phyloP scores from a whole-genome alignment of 2,888 invertebrate species.

The Hydroisotoma schaefferi region DNA sequence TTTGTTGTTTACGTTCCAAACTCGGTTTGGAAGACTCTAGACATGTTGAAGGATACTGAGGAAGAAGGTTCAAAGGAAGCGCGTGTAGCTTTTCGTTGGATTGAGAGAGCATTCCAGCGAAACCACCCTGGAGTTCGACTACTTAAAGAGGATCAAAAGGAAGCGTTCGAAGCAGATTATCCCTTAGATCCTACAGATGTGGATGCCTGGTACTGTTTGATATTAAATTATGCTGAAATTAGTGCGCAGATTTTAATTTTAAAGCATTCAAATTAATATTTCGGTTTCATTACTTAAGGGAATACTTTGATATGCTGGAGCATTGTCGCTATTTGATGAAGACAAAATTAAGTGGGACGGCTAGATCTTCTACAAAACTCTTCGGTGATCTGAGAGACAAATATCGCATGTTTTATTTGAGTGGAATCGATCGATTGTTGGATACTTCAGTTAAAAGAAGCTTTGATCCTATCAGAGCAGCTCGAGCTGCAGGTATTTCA shows the following conservation, averaged over 20 bases:
- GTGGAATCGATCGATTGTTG: constrained; percentile 31
- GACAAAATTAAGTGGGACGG: neutral
- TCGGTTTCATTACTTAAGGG: constrained; percentile 19
- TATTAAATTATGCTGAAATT: neutral
- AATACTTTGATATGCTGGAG: constrained; percentile 41
- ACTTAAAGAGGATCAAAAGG: constrained; percentile 23
- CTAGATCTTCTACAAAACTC: constrained; percentile 8
- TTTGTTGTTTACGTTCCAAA: constrained; percentile 32
- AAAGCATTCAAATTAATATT: neutral
- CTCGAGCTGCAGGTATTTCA: constrained; percentile 33
- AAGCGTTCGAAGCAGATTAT: constrained; percentile 24
- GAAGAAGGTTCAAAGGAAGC: constrained; percentile 33
- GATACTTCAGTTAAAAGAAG: constrained; percentile 21
- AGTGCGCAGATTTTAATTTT: too few relatives aligned
- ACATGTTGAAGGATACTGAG: constrained; percentile 41
- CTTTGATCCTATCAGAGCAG: constrained; percentile 37
- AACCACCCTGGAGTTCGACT: constrained; percentile 37
- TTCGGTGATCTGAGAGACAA: constrained; percentile 43
- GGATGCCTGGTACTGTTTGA: constrained; percentile 19
- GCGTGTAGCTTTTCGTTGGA: constrained; percentile 33
- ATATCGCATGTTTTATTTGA: constrained; percentile 39
- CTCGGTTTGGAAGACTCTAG: constrained; percentile 35
- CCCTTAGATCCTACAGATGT: constrained; percentile 25
- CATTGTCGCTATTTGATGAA: constrained; percentile 37
- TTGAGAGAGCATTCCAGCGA: constrained; percentile 29